Conservation (phyloP, 2,113 vertebrate genomes). For the Furnarius figulus region DNA sequence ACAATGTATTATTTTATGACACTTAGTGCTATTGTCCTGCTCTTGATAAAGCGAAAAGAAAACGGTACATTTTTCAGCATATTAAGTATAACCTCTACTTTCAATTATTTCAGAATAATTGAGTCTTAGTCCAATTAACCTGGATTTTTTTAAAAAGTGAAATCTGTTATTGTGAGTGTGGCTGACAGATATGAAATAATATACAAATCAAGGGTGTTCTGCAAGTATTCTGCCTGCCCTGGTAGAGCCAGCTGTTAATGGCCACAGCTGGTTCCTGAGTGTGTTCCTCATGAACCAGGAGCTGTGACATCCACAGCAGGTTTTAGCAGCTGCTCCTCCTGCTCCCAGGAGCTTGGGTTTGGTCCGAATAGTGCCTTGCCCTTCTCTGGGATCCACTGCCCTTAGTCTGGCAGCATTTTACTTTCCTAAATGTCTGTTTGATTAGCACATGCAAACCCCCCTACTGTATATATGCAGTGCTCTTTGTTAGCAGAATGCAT, state of each 20-base stretch:
- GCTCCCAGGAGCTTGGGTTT: background rate
- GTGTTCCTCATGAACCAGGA: background rate
- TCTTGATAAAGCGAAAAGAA: slow-evolving; percentile 74
- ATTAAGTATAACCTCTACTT: slow-evolving; percentile 27
- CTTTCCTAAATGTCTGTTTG: background rate
- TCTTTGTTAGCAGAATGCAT: background rate
- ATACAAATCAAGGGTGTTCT: background rate
- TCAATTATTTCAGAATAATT: background rate
- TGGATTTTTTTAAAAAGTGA: background rate
- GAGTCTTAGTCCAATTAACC: background rate
- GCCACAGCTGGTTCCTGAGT: background rate
- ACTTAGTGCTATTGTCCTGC: slow-evolving; percentile 73
- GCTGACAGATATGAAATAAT: background rate
- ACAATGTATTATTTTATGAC: slow-evolving; percentile 2
- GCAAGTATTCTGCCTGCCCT: background rate
- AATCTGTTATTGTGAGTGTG: background rate
- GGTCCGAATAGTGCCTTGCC: background rate
- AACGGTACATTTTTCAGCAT: slow-evolving; percentile 72
- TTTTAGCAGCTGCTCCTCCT: background rate
- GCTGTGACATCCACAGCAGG: background rate
- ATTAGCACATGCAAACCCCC: background rate
- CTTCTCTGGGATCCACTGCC: background rate
- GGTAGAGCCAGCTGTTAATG: background rate
- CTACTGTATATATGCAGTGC: background rate
- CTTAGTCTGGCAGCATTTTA: background rate